Base-by-base conservation (phyloP, 2,888 invertebrate genomes). In the Halocaridina rubra region DNA sequence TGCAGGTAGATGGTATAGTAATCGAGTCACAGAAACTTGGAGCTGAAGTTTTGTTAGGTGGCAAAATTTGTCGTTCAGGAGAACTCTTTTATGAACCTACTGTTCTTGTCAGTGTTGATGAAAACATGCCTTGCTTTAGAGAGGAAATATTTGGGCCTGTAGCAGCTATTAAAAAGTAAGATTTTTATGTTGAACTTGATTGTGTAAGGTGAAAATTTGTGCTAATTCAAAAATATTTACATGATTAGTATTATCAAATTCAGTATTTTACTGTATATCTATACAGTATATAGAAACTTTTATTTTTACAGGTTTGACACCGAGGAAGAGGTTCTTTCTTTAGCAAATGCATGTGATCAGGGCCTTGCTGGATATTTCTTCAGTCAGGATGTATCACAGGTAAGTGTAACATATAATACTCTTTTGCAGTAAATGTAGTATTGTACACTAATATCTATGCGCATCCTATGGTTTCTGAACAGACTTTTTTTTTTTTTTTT, bases 101-200 rank as follows among this genome's bases (percentile, higher is more conserved):
- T 0, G 91, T 99, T 29, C 90, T 99, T 13, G 94, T 95, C 2
- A 92, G 95, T 90, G 94, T 98, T 0, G 95, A 93, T 24, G 91
- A 93, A 3, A 92, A 95, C n/a, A 98, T 98, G 96, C 91, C 93
- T 80, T 94, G 98, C 72, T 96, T 95, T 89, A 92, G 92, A 13
- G 96, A 96, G 89, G 99, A 99, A 92, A 95, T 98, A 86, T 99
- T 99, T 92, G 99, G 99, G 0, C 99, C 99, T 0, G 94, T 99
- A 3, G 95, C 95, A 77, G 93, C 96, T 7, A 93, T 98, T 88
- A 93, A 96, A 79, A 95, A 94, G 92, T 93, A 74, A 10, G n/a
- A n/a, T n/a, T n/a, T n/a, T n/a, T n/a, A n/a, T n/a, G n/a, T n/a
- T n/a, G n/a, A n/a, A n/a, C n/a, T n/a, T n/a, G n/a, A n/a, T n/a